Evolutionary conservation across 2,888 invertebrate genomes (phyloP).

Genomic region (Drosophila mayaguana): DNA sequence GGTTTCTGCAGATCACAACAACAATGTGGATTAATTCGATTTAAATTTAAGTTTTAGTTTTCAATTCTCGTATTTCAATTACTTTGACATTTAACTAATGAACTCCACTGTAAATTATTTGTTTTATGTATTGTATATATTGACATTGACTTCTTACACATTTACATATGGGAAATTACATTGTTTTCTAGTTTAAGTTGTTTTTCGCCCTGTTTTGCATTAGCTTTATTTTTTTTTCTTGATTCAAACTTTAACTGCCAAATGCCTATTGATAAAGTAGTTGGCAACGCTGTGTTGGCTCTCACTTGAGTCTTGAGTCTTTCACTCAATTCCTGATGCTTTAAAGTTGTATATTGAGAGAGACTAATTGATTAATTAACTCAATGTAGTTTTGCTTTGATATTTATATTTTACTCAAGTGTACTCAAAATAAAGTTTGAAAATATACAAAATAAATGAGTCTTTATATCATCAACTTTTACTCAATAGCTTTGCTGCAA

Average conservation of each 20-base stretch:
- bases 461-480: background rate
- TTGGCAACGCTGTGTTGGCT: background rate
- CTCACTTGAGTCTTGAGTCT: background rate
- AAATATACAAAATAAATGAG: no score
- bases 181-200: constrained; percentile 8
- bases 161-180: constrained; percentile 34
- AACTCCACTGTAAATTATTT: constrained; percentile 55
- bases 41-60: constrained; percentile 32
- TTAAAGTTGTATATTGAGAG: background rate
- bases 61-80: constrained; percentile 27
- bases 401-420: background rate
- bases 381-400: background rate
- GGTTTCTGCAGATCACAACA: constrained; percentile 76
- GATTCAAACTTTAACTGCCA: constrained; percentile 8
- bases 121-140: constrained; percentile 21
- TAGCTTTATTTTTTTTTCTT: background rate
- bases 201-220: constrained; percentile 13
- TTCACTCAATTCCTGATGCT: constrained; percentile 1
- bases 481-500: background rate
- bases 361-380: background rate
- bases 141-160: constrained; percentile 41
- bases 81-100: constrained; percentile 38
- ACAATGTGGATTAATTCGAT: constrained; percentile 74
- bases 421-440: background rate
- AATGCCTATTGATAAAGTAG: background rate